phyloP scores from a whole-genome alignment of 2,888 invertebrate genomes.

The Dolichopus griseipennis region DNA sequence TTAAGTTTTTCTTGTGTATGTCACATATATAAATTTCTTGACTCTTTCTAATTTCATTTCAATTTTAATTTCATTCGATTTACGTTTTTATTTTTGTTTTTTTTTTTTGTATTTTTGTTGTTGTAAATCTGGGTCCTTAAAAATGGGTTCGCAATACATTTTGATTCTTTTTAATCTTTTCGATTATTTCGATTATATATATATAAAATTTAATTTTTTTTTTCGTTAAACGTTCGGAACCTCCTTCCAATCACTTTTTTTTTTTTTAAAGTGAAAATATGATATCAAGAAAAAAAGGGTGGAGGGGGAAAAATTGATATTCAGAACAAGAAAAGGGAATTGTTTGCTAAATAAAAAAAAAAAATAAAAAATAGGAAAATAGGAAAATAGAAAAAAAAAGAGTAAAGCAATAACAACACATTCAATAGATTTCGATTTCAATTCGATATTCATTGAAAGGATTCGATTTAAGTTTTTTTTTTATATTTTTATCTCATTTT shows the following conservation, averaged over 20 bases:
- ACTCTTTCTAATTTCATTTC: background rate
- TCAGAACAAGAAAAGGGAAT: background rate
- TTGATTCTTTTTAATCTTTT: background rate
- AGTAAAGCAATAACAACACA: too few relatives aligned
- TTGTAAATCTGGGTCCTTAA: too few relatives aligned
- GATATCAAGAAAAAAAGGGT: background rate
- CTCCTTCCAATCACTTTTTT: constrained; percentile 6
- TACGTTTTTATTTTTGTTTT: too few relatives aligned
- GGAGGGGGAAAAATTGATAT: background rate
- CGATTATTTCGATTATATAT: background rate
- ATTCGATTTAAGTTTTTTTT: too few relatives aligned
- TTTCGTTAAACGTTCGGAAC: background rate
- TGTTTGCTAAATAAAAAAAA: too few relatives aligned
- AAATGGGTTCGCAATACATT: too few relatives aligned
- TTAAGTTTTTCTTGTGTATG: background rate
- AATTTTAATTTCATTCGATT: background rate
- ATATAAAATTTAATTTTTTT: background rate
- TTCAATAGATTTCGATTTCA: too few relatives aligned
- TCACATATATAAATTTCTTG: background rate
- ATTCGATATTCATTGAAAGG: too few relatives aligned
- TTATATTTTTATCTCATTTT: too few relatives aligned
- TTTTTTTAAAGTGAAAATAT: background rate
- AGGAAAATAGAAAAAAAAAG: too few relatives aligned
- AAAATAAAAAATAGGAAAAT: too few relatives aligned
- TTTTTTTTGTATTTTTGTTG: too few relatives aligned